Percentiles rank a stretch among this genome's conserved stretches.
phyloP scores from a whole-genome alignment of 1,140 invertebrate species.

The Nylanderia fulva region DNA sequence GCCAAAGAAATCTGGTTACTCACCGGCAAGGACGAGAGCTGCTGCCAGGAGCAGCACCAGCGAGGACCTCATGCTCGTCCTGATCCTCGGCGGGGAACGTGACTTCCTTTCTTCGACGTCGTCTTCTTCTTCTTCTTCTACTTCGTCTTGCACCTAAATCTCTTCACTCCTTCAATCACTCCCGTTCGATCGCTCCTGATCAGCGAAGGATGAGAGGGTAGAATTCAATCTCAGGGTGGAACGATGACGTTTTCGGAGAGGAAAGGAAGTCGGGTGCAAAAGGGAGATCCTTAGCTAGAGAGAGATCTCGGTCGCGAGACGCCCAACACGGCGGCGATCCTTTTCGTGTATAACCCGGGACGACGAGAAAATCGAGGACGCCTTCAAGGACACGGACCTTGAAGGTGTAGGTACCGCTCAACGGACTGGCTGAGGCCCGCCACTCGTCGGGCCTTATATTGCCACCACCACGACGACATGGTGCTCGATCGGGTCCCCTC shows the following conservation, averaged over 20 bases:
- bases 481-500: constrained; percentile 67
- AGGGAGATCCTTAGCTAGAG: background rate
- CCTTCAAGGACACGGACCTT: constrained; percentile 80
- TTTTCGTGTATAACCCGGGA: constrained; percentile 16
- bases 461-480: constrained; percentile 81
- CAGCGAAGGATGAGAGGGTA: constrained; percentile 17
- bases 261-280: background rate
- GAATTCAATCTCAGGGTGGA: background rate
- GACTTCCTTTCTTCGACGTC: constrained; percentile 10
- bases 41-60: constrained; percentile 78
- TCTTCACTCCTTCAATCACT: constrained; percentile 43
- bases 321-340: background rate
- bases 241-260: background rate
- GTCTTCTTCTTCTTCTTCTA: constrained; percentile 34
- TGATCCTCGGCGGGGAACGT: constrained; percentile 39
- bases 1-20: constrained; percentile 69
- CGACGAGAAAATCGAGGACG: constrained; percentile 14
- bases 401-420: constrained; percentile 82
- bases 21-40: constrained; percentile 76
- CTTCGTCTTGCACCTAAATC: constrained; percentile 10
- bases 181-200: constrained; percentile 26
- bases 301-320: constrained; percentile 33
- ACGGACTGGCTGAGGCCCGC: constrained; percentile 83
- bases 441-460: constrained; percentile 84
- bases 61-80: constrained; percentile 79